Percentiles rank a stretch among this genome's conserved stretches.
phyloP scores from a whole-genome alignment of 2,888 invertebrate species.

The Cistogaster globosa region DNA sequence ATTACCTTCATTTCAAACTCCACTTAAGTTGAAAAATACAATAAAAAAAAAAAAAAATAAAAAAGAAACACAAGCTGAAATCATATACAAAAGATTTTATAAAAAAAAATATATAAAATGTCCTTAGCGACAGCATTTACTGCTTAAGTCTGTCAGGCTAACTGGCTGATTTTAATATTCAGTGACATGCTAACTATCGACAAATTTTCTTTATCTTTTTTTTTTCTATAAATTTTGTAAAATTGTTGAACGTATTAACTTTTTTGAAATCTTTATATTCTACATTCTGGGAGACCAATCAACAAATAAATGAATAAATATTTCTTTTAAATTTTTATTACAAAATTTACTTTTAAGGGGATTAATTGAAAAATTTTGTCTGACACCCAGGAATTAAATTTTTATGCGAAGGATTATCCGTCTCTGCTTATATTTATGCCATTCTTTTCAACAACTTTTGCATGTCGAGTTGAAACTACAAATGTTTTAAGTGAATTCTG shows the following conservation, averaged over 20 bases:
- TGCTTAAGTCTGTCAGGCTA: constrained; percentile 39
- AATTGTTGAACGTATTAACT: not conserved
- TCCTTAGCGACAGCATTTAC: constrained; percentile 8
- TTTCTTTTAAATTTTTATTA: too few relatives aligned
- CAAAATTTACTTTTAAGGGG: too few relatives aligned
- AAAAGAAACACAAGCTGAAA: not conserved
- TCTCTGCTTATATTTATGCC: too few relatives aligned
- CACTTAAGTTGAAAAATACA: not conserved
- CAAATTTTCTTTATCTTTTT: constrained; percentile 31
- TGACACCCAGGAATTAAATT: too few relatives aligned
- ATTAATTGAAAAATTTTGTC: too few relatives aligned
- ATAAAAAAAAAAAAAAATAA: not conserved
- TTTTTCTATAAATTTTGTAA: not conserved
- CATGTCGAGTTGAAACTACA: too few relatives aligned
- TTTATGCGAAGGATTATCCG: too few relatives aligned
- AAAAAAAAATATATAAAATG: not conserved
- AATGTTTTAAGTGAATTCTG: too few relatives aligned
- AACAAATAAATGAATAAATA: too few relatives aligned
- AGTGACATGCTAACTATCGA: constrained; percentile 64
- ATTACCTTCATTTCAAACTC: constrained; percentile 44
- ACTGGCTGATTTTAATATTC: constrained; percentile 49
- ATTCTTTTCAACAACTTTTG: too few relatives aligned
- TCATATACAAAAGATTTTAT: not conserved
- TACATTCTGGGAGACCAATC: not conserved
- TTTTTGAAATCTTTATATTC: not conserved